Base-by-base conservation (phyloP, 2,888 invertebrate species). In the Calliphora vomitoria region DNA sequence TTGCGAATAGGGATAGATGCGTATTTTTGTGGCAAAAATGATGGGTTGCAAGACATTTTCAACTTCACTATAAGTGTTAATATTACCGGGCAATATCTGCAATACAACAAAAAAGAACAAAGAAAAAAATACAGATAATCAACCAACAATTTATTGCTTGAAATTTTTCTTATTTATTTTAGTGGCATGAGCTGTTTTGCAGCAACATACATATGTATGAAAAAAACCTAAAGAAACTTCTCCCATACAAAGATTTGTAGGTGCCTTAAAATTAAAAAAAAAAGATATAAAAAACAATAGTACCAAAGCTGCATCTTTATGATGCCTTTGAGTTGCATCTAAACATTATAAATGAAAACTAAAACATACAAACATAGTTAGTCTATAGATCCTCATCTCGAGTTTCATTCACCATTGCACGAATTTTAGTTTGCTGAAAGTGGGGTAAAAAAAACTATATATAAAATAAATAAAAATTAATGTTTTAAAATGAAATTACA, bases 1-100 rank as follows among this genome's bases (percentile, higher is more conserved):
- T 88, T 96, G 95, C 89, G 97, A 96, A 94, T 96, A 97, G 20
- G 97, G 98, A 91, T 97, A 95, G 92, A 98, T 95, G 89, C 97
- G 96, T 89, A 98, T 95, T 93, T 96, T 96, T 89, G 96, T 95
- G 55, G 97, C 97, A 87, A 97, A 95, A 90, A 97, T 95, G 64
- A 97, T 96, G 82, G 97, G 97, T 91, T 96, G 96, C 90, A 97
- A 95, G 89, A 95, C 94, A 91, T 96, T 95, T 91, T 96, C 95
- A 90, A 96, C 96, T 89, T 97, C 96, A 85, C 96, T 95, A 93
- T 96, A 96, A 50, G 97, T 97, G 94, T 98, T 97, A 88, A 95
- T 95, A 94, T 98, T 98, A 75, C 97, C 98, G 38, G 95, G 95
- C 90, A 98, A 94, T 90, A 97, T 95, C 97, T 97, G 95, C 50